Evolutionary conservation across 2,888 invertebrate species (phyloP), one percentile per base, ranked within the genome.

Genomic region (Apamea monoglypha): DNA sequence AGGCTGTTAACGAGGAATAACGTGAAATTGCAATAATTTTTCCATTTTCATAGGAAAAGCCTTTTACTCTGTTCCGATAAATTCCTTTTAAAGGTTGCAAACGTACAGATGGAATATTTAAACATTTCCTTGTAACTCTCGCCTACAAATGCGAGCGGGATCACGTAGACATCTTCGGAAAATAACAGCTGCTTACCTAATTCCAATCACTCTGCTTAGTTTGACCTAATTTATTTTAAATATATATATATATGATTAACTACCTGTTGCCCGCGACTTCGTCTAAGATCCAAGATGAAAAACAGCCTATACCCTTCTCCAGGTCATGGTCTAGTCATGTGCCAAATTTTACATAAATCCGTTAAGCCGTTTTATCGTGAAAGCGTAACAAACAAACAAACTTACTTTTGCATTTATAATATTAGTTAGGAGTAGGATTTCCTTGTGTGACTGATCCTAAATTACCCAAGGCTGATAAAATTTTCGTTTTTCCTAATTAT

Each of bases 181-280:
- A 75, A 74, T 56, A 73, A 74, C 40, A 32, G 18, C 74, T 73
- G 32, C 56, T 29, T 75, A 53, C 36, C n/a, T 53, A 29, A 74
- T 74, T 53, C 53, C 36, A 53, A 29, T 53, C 40, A 53, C 40
- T 25, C 36, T 14, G 14, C n/a, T 50, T 29, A 53, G 6, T 40
- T 72, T 40, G 21, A 29, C 71, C 71, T 16, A 71, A 29, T 71
- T 74, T 40, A 40, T 29, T 74, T 70, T 29, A 5, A 40, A 50
- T 69, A 74, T 21, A 21, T 7, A 50, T 69, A 74, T 21, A 21
- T 7, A 18, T 50, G 29, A 47, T 74, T 2, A 14, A 14, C 50
- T 50, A 21, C 2, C 50, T 50, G 21, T 18, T 18, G 50, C 21
- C 50, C 50, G 18, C 6, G 7, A 18, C 5, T 50, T 50, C 50